Percentiles rank a stretch among this genome's conserved stretches.
Conservation (phyloP, 2,797 vertebrate species). For the Arctocebus calabarensis region DNA sequence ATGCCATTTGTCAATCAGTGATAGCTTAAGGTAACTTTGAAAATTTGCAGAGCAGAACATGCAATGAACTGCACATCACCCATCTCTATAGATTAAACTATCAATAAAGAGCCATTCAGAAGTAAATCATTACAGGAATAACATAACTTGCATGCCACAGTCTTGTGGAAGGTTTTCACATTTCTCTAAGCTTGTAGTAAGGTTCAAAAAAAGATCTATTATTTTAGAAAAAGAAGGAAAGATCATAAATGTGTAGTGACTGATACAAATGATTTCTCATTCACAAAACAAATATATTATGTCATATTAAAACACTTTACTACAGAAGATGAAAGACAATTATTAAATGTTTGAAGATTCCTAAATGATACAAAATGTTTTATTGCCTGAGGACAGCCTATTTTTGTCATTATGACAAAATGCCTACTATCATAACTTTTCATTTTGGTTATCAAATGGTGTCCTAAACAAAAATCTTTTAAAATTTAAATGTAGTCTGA, state of each 20-base stretch:
- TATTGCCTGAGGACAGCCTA: neutral
- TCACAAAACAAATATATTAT: neutral
- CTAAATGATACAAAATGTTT: neutral
- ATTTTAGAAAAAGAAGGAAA: neutral
- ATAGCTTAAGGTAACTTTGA: constrained; percentile 59
- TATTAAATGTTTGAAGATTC: neutral
- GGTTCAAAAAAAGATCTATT: neutral
- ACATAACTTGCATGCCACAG: neutral
- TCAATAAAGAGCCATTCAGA: constrained; percentile 59
- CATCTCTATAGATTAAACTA: constrained; percentile 60
- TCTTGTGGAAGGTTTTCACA: neutral
- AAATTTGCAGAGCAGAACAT: constrained; percentile 65
- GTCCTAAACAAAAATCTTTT: neutral
- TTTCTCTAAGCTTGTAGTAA: constrained; percentile 2
- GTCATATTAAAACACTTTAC: neutral
- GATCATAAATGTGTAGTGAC: neutral
- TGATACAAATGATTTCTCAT: constrained; percentile 12
- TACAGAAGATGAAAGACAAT: neutral
- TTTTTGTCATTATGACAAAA: neutral
- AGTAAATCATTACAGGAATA: constrained; percentile 24
- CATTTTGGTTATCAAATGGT: neutral
- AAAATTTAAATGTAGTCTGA: neutral
- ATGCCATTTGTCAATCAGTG: constrained; percentile 73
- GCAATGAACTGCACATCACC: constrained; percentile 34
- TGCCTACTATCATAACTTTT: neutral